Base-by-base conservation (phyloP, 2,797 vertebrate species). In the Erpetoichthys calabaricus region DNA sequence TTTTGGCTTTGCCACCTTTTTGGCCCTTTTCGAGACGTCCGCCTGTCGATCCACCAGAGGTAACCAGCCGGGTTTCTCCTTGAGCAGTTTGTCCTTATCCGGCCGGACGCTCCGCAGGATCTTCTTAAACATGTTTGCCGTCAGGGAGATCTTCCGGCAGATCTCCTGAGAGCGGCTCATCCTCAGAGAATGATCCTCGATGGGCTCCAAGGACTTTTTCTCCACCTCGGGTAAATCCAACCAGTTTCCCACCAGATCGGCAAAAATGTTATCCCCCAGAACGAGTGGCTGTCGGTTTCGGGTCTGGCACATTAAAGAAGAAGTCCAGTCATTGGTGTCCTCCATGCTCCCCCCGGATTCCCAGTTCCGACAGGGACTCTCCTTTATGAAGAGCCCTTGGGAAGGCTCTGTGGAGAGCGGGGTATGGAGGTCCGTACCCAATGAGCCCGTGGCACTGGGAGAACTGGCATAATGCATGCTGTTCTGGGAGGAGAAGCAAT, bases 241-340 rank as follows among this genome's bases (percentile, higher is more conserved):
- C 94, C 94, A 98, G 76, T 98, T 98, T 56, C 92, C 94, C 57
- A 98, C 94, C 2, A 98, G 82, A 76, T 98, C 94, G 0, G 94
- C 94, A 0, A 98, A 96, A 65, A 97, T 72, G 10, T 98, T 98
- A 71, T 98, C 94, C 0, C 94, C 94, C 63, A 98, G 66, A 46
- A 98, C 87, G 61, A 98, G 79, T 0, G 94, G 94, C 66, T 98
- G 94, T 3, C 94, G 86, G 60, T 93, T 98, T 59, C 94, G 87
- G 65, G 88, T 85, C 60, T 88, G 83, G 55, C 86, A 96, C 91
- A 98, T 91, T 4, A 98, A 70, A 0, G 92, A 94, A 6, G 91
- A 94, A 0, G 94, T 96, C 94, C 94, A 98, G 73, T 97, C 94
- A 0, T 88, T 79, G 1, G 79, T 73, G 0, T 93, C 91, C 0